Evolutionary conservation across 2,113 vertebrate genomes (phyloP).

Genomic region (Colaptes auratus): DNA sequence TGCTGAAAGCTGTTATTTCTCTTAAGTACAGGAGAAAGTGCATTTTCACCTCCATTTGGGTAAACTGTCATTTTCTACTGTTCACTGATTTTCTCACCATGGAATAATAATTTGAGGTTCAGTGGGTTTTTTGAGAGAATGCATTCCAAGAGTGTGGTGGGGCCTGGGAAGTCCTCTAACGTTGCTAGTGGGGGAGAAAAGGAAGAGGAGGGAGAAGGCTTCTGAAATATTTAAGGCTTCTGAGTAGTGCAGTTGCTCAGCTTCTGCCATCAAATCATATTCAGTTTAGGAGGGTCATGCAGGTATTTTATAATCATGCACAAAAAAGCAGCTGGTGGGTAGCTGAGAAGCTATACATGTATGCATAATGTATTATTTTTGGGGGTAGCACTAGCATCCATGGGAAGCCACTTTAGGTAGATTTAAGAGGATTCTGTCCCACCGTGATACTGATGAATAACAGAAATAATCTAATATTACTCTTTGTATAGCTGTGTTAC

Average conservation of each 20-base stretch:
- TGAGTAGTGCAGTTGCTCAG: slow-evolving; percentile 29
- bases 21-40: slow-evolving; percentile 54
- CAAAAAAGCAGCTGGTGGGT: slow-evolving; percentile 50
- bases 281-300: slow-evolving; percentile 44
- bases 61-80: slow-evolving; percentile 62
- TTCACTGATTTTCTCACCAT: slow-evolving; percentile 55
- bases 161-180: background rate
- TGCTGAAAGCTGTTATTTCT: slow-evolving; percentile 67
- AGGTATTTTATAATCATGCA: slow-evolving; percentile 25
- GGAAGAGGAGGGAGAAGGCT: slow-evolving; percentile 39
- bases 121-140: slow-evolving; percentile 47
- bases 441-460: slow-evolving; percentile 35
- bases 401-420: slow-evolving; percentile 33
- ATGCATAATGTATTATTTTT: slow-evolving; percentile 46
- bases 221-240: slow-evolving; percentile 42
- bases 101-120: slow-evolving; percentile 59
- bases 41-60: slow-evolving; percentile 57
- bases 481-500: background rate
- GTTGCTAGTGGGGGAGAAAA: background rate
- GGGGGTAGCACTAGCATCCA: slow-evolving; percentile 6
- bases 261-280: slow-evolving; percentile 48
- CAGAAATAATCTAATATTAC: slow-evolving; percentile 52
- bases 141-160: slow-evolving; percentile 29
- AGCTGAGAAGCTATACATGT: slow-evolving; percentile 13
- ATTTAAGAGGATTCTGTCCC: slow-evolving; percentile 57